Conservation (phyloP, 2,888 invertebrate species). For the Dilophus febrilis region DNA sequence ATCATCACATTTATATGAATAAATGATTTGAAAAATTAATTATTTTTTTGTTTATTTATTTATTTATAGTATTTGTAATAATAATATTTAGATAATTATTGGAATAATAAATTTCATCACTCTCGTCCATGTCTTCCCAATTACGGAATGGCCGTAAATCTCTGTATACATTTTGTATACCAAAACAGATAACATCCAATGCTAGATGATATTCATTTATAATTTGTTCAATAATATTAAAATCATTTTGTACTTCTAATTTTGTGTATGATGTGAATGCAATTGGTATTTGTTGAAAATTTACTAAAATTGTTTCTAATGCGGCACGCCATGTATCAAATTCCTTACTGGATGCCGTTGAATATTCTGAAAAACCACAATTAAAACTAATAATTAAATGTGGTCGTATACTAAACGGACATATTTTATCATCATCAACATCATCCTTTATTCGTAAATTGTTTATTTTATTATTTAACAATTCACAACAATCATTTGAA, state of each 20-base stretch:
- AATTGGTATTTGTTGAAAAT: slow-evolving; percentile 17
- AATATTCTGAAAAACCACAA: slow-evolving; percentile 19
- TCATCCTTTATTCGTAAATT: no score
- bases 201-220: slow-evolving; percentile 8
- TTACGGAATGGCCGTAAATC: slow-evolving; percentile 19
- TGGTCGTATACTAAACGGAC: slow-evolving; percentile 2
- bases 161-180: slow-evolving; percentile 18
- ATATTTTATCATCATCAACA: no score
- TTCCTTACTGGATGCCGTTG: background rate
- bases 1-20: no score
- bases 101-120: slow-evolving; percentile 18
- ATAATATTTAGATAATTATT: slow-evolving; percentile 22
- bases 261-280: slow-evolving; percentile 20
- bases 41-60: no score
- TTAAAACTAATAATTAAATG: slow-evolving; percentile 18
- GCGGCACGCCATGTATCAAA: slow-evolving; percentile 13
- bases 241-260: slow-evolving; percentile 17
- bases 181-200: slow-evolving; percentile 2
- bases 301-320: slow-evolving; percentile 12
- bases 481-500: no score
- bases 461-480: no score
- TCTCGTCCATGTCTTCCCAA: slow-evolving; percentile 12
- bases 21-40: no score
- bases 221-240: slow-evolving; percentile 13
- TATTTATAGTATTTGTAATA: no score